Base-by-base conservation (phyloP, 2,113 vertebrate species). In the Gallinago media region DNA sequence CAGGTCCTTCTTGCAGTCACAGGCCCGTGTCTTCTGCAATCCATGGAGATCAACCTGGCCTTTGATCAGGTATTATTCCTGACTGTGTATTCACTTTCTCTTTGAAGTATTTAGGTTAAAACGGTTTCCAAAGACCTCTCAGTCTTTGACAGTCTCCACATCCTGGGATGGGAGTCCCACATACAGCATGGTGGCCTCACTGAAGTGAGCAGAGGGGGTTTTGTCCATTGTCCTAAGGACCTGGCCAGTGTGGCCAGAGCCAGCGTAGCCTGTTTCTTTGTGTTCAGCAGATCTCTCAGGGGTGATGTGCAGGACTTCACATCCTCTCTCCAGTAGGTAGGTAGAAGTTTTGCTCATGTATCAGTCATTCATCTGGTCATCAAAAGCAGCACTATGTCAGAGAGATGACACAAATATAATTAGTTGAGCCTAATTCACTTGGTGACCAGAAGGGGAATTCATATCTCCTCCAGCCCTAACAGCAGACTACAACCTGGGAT, bases 141-240 rank as follows among this genome's bases (percentile, higher is more conserved):
- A 9, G 17, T 21, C 38, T 79, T 34, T 54, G n/a, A 23, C 12
- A 54, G 12, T 12, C 25, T 71, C 62, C 16, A n/a, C 0, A 2
- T 49, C 5, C 26, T 49, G n/a, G 38, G 38, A 12, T 26, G 38
- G 13, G 49, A 85, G 29, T 17, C 36, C 36, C 14, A 12, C 3
- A 2, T 20, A 13, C n/a, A 26, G 4, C 0, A 2, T 3, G 3
- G 8, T 19, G 23, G 15, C n/a, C 55, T n/a, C 47, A 8, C 44
- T 34, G 31, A 55, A 58, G 25, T 18, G 61, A 44, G 32, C 26
- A 46, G 40, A 58, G 31, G 26, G 25, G 26, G 25, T 47, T 84
- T 56, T 6, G 6, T 49, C 46, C 14, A 2, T 11, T 2, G 0
- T 17, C 0, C 0, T 9, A n/a, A 56, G 38, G 21, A 71, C 12